Evolutionary conservation across 2,797 vertebrate genomes (phyloP).

Genomic region (Artibeus jamaicensis): DNA sequence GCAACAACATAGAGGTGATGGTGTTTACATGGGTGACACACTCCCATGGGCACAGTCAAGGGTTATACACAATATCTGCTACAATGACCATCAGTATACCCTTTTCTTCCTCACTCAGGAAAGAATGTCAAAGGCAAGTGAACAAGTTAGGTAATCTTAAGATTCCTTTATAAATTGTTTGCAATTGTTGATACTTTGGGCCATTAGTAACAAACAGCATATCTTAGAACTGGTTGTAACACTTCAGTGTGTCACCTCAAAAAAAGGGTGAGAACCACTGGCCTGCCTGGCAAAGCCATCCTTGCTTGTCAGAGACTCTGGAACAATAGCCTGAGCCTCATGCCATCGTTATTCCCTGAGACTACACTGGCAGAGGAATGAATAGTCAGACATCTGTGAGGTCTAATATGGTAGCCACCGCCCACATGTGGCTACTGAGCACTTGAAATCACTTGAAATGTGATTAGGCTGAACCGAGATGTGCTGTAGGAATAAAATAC

Average conservation of each 20-base stretch:
- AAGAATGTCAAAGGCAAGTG: not conserved
- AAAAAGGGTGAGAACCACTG: not conserved
- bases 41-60: not conserved
- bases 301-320: not conserved
- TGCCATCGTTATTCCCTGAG: not conserved
- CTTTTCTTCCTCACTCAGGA: not conserved
- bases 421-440: not conserved
- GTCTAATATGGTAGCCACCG: not conserved
- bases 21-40: not conserved
- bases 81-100: not conserved
- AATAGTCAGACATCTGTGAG: not conserved
- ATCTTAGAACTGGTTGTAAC: not conserved
- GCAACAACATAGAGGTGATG: not conserved
- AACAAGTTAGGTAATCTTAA: not conserved
- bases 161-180: not conserved
- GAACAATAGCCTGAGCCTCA: not conserved
- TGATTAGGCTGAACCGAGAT: not conserved
- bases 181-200: not conserved
- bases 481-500: not conserved
- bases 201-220: not conserved
- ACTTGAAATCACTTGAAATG: not conserved
- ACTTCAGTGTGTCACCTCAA: not conserved
- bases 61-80: not conserved
- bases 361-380: not conserved
- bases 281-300: not conserved